Evolutionary conservation across 2,797 vertebrate species (phyloP).

Genomic region (Echiichthys vipera): DNA sequence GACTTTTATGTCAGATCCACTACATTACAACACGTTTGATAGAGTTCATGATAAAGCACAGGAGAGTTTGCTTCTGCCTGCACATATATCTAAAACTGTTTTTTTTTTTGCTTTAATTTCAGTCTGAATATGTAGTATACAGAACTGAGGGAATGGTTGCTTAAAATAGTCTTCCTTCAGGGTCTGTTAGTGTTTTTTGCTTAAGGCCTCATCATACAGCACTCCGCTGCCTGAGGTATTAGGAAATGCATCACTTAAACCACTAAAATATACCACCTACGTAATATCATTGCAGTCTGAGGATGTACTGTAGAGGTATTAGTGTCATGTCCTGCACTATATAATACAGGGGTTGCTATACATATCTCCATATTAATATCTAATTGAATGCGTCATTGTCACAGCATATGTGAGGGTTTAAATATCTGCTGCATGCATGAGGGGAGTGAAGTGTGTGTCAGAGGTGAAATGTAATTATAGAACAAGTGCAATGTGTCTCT

Average conservation of each 20-base stretch:
- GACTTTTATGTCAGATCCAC: constrained; percentile 24
- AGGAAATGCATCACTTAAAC: constrained; percentile 51
- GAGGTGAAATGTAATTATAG: constrained; percentile 22
- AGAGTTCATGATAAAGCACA: constrained; percentile 33
- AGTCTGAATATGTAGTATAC: constrained; percentile 17
- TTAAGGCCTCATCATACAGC: constrained; percentile 36
- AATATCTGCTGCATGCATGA: constrained; percentile 4
- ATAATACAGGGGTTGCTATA: constrained; percentile 8
- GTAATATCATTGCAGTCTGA: constrained; percentile 23
- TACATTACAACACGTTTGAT: constrained; percentile 29
- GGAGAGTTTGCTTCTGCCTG: constrained; percentile 7
- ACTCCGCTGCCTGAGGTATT: constrained; percentile 28
- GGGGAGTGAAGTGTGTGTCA: constrained; percentile 3
- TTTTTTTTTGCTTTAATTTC: constrained; percentile 32
- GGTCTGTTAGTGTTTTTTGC: constrained; percentile 25
- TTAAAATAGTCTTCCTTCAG: constrained; percentile 18
- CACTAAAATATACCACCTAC: constrained; percentile 33
- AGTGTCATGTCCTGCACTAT: constrained; percentile 14
- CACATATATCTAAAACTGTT: constrained; percentile 11
- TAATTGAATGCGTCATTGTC: constrained; percentile 40
- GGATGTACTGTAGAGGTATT: neutral
- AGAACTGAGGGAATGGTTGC: constrained; percentile 8
- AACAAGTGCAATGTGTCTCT: constrained; percentile 26
- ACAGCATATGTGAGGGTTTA: constrained; percentile 3
- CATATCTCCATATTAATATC: constrained; percentile 22